phyloP scores from a whole-genome alignment of 2,113 vertebrate species.

The Rhodinocichla rosea region DNA sequence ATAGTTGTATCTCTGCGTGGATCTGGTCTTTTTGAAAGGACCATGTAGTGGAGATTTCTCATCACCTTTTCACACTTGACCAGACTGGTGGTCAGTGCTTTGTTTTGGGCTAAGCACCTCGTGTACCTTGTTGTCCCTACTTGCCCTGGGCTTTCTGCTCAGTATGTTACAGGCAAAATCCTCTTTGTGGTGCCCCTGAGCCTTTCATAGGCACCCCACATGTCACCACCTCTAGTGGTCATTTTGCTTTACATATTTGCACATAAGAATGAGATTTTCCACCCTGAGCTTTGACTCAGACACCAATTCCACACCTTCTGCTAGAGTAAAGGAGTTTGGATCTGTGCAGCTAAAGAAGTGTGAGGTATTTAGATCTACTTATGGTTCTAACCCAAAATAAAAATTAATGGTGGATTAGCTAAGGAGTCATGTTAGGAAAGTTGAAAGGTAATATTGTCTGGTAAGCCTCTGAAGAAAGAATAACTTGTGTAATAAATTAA shows the following conservation, averaged over 20 bases:
- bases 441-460: background rate
- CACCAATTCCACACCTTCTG: background rate
- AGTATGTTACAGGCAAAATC: background rate
- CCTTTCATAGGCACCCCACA: accelerated
- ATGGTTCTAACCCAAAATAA: background rate
- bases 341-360: background rate
- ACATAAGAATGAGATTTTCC: background rate
- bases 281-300: background rate
- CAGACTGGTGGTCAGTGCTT: background rate
- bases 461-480: background rate
- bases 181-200: background rate
- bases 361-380: background rate
- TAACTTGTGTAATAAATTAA: background rate
- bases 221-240: background rate
- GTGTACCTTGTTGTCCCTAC: background rate
- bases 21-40: background rate
- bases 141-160: background rate
- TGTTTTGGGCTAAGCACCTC: background rate
- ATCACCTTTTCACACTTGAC: background rate
- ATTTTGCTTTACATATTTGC: background rate
- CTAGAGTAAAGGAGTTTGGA: background rate
- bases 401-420: background rate
- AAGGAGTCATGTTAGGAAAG: background rate
- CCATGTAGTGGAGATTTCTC: background rate
- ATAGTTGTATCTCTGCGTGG: background rate